Percentiles rank a stretch among this genome's conserved stretches.
phyloP scores from a whole-genome alignment of 2,113 vertebrate species.

The Saimiri boliviensis region DNA sequence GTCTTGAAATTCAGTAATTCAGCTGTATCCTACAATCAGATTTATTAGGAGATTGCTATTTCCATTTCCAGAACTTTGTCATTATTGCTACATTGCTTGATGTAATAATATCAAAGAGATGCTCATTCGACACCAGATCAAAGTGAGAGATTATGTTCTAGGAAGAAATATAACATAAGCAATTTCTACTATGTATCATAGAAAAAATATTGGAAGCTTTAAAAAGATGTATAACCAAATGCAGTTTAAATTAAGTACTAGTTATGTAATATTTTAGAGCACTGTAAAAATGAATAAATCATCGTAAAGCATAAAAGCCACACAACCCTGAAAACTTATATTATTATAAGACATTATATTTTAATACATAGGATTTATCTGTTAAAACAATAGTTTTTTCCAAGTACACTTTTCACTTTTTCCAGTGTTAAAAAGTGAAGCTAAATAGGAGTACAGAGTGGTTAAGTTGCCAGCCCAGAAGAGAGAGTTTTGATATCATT shows the following conservation, averaged over 20 bases:
- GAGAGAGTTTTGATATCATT: background rate
- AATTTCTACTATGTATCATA: constrained; percentile 22
- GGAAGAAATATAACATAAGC: background rate
- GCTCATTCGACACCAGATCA: constrained; percentile 43
- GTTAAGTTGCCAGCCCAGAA: accelerated
- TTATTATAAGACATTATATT: background rate
- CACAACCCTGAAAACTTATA: background rate
- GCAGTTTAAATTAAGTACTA: background rate
- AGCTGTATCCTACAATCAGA: constrained; percentile 16
- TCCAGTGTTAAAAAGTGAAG: background rate
- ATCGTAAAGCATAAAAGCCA: constrained; percentile 21
- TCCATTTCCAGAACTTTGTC: constrained; percentile 45
- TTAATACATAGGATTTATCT: background rate
- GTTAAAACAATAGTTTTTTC: background rate
- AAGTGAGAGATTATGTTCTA: constrained; percentile 62
- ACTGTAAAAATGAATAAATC: background rate
- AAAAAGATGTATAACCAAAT: constrained; percentile 52
- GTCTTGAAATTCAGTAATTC: constrained; percentile 42
- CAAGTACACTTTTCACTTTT: background rate
- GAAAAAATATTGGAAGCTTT: background rate
- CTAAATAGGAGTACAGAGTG: background rate
- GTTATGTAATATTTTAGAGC: background rate
- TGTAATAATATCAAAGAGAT: constrained; percentile 40
- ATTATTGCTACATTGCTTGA: constrained; percentile 34
- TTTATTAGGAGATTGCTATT: constrained; percentile 54